These are phyloP conservation scores for Microcebus ravelobensis DNA, from an alignment of 2,113 vertebrate genomes.

Conservation along the genomic window DNA sequence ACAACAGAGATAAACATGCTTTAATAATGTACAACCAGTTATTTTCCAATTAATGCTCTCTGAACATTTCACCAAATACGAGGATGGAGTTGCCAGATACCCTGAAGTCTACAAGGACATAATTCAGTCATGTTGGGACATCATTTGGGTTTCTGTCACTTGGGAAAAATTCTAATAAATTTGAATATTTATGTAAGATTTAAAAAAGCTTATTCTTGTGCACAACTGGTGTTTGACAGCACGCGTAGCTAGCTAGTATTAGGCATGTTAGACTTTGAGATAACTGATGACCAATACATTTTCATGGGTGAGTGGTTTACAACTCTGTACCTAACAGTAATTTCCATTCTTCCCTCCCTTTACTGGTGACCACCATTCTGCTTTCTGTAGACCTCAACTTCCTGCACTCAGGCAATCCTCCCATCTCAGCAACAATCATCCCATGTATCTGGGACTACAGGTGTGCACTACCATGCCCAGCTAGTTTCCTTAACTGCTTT, in stretches of 20 bases:
- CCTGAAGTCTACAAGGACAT: neutral
- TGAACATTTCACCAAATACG: neutral
- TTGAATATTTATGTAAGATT: neutral
- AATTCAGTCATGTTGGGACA: neutral
- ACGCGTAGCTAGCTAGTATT: neutral
- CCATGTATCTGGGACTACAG: too few relatives aligned
- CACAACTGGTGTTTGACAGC: neutral
- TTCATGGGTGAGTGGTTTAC: neutral
- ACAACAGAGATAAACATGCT: neutral
- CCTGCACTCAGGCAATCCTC: too few relatives aligned
- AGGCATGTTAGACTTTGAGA: neutral
- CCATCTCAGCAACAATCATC: too few relatives aligned
- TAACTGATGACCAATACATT: neutral
- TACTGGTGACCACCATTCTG: neutral
- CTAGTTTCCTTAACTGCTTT: neutral
- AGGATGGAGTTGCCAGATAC: neutral
- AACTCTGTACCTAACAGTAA: neutral
- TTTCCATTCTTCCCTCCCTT: neutral
- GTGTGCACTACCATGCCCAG: too few relatives aligned
- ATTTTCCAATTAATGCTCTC: neutral
- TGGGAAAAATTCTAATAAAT: neutral
- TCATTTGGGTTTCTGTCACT: neutral
- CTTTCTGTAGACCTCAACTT: neutral
- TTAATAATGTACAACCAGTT: neutral
- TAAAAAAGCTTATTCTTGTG: neutral